A percentile compares a stretch with the other conserved stretches of the same genome.
phyloP scores from a whole-genome alignment of 2,797 vertebrate species.

The Denticeps clupeoides region DNA sequence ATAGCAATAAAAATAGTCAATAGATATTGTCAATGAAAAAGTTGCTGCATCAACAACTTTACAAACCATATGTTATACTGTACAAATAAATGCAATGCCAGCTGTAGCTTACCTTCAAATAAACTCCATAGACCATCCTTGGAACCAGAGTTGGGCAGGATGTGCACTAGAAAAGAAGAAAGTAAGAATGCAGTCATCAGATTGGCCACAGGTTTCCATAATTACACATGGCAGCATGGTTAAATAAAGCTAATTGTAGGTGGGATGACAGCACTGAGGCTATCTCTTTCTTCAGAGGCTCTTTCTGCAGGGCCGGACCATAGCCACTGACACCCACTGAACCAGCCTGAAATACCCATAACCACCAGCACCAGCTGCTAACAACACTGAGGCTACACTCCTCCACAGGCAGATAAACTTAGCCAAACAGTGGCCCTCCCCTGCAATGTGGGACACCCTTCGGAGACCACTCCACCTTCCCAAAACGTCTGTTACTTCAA shows the following conservation, averaged over 20 bases:
- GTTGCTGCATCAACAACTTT: no score
- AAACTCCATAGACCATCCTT: slow-evolving; percentile 61
- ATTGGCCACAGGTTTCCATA: slow-evolving; percentile 36
- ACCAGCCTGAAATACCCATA: slow-evolving; percentile 40
- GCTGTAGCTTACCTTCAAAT: slow-evolving; percentile 61
- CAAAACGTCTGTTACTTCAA: no score
- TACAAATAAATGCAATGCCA: no score
- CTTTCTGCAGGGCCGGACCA: slow-evolving; percentile 17
- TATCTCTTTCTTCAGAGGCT: slow-evolving; percentile 22
- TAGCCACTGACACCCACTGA: slow-evolving; percentile 22
- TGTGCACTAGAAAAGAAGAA: slow-evolving; percentile 46
- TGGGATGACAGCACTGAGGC: slow-evolving; percentile 34
- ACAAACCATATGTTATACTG: no score
- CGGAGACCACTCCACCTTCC: background rate
- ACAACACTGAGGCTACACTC: slow-evolving; percentile 33
- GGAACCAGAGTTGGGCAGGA: slow-evolving; percentile 43
- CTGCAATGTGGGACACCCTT: no score
- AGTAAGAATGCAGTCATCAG: slow-evolving; percentile 41
- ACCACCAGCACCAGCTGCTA: slow-evolving; percentile 37
- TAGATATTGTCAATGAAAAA: no score
- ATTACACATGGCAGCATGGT: slow-evolving; percentile 42
- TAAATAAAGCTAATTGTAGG: slow-evolving; percentile 52
- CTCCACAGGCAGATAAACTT: slow-evolving; percentile 18
- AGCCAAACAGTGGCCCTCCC: background rate
- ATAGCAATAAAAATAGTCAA: no score